Percentiles rank a stretch among this genome's conserved stretches.
phyloP scores from a whole-genome alignment of 2,888 invertebrate genomes.

The Craniophora ligustri region DNA sequence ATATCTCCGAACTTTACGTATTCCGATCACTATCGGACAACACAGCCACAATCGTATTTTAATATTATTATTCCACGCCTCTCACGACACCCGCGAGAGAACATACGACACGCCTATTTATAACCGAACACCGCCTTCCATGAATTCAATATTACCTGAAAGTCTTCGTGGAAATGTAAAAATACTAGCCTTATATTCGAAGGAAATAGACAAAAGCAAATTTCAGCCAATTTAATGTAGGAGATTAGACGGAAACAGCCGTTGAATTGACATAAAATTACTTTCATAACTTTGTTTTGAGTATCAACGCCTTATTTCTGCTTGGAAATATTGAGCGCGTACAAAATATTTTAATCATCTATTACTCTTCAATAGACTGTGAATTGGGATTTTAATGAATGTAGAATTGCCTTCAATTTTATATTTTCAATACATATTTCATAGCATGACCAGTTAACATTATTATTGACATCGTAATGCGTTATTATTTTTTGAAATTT shows the following conservation, averaged over 20 bases:
- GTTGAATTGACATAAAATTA: slow-evolving; percentile 23
- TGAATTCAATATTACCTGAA: slow-evolving; percentile 37
- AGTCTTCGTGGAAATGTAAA: slow-evolving; percentile 17
- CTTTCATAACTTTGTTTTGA: slow-evolving; percentile 16
- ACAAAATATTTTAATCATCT: neutral
- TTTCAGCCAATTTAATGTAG: slow-evolving; percentile 15
- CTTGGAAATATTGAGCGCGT: neutral
- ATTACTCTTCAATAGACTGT: neutral
- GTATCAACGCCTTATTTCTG: neutral
- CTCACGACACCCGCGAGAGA: slow-evolving; percentile 32
- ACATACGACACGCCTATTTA: slow-evolving; percentile 38
- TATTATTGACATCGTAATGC: too few relatives aligned
- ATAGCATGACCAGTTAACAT: too few relatives aligned
- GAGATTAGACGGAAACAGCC: slow-evolving; percentile 32
- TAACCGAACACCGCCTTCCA: slow-evolving; percentile 18
- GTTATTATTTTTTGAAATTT: too few relatives aligned
- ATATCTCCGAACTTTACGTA: slow-evolving; percentile 2
- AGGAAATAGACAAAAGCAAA: slow-evolving; percentile 7
- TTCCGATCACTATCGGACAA: slow-evolving; percentile 14
- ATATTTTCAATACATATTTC: too few relatives aligned
- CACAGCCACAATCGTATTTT: slow-evolving; percentile 25
- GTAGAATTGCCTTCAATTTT: neutral
- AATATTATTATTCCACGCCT: slow-evolving; percentile 27
- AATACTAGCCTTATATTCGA: slow-evolving; percentile 21
- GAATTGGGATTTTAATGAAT: neutral